Evolutionary conservation across 2,888 invertebrate genomes (phyloP), one percentile per base, ranked within the genome.

Genomic region (Phyto melanocephala): DNA sequence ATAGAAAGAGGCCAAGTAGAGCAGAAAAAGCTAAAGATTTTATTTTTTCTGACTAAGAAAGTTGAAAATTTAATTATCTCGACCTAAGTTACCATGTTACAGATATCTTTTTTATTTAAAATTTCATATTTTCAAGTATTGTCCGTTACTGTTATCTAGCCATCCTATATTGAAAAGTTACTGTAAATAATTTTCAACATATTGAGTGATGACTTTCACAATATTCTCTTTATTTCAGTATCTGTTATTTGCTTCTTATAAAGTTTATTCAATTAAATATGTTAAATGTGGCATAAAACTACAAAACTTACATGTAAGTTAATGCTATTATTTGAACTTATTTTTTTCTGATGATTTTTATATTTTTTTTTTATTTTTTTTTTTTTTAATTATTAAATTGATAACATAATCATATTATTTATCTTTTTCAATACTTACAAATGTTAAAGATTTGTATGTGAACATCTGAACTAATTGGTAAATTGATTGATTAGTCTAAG

Each of bases 201-300:
- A 52, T 7, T 63, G 17, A 45, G 42, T 54, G 33, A 35, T 63
- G 15, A 56, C 22, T 54, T 45, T 33, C 52, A n/a, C 11, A n/a
- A 63, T 6, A 33, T 63, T 54, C 22, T 63, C n/a, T 42, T 15
- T 28, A 15, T 47, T 20, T 33, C 40, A 42, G 0, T 42, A 22
- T 6, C 42, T 63, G 28, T 22, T 17, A 42, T 50, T 24, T 74
- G 20, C n/a, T 74, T 33, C 3, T 20, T 52, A 52, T 28, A 33
- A 54, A 42, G 17, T 54, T 75, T 22, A 75, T 75, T 65, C 56
- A 75, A 75, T 75, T 65, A 75, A 47, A 75, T 65, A 17, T 63
- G 54, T 56, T 65, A 75, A 75, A 75, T 75, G 56, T 56, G 72
- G 52, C 72, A 74, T 74, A 74, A 42, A 63, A 58, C 40, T 40